Conservation (phyloP, 2,797 vertebrate genomes). For the Borostomias antarcticus region DNA sequence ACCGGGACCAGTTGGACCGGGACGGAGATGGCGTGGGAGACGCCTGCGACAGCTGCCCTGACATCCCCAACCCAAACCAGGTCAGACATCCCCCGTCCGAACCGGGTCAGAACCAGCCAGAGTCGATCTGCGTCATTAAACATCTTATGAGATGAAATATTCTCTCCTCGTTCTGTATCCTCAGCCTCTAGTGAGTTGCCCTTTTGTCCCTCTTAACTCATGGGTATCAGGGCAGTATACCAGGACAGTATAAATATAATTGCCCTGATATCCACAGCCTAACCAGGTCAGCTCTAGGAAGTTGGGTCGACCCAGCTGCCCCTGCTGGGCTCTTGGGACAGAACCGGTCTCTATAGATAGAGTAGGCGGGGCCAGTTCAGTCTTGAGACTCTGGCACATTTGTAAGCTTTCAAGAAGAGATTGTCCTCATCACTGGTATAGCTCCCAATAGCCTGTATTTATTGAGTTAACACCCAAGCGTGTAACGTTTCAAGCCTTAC, state of each 20-base stretch:
- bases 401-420: no score
- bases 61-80: slow-evolving; percentile 96
- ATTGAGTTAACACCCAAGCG: no score
- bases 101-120: background rate
- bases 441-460: no score
- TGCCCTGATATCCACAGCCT: background rate
- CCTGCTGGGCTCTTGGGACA: background rate
- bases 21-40: slow-evolving; percentile 96
- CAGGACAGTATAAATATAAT: background rate
- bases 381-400: background rate
- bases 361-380: background rate
- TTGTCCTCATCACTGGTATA: no score
- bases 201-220: no score
- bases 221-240: no score
- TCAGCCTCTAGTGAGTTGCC: no score
- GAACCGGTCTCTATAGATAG: background rate
- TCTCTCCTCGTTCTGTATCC: no score
- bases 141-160: no score
- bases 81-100: slow-evolving; percentile 60
- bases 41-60: slow-evolving; percentile 95
- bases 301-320: background rate
- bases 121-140: no score
- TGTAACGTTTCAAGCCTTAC: no score
- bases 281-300: background rate
- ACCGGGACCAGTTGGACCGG: slow-evolving; percentile 86